Base-by-base conservation (phyloP, 2,797 vertebrate genomes). In the Onychomys leucogaster region DNA sequence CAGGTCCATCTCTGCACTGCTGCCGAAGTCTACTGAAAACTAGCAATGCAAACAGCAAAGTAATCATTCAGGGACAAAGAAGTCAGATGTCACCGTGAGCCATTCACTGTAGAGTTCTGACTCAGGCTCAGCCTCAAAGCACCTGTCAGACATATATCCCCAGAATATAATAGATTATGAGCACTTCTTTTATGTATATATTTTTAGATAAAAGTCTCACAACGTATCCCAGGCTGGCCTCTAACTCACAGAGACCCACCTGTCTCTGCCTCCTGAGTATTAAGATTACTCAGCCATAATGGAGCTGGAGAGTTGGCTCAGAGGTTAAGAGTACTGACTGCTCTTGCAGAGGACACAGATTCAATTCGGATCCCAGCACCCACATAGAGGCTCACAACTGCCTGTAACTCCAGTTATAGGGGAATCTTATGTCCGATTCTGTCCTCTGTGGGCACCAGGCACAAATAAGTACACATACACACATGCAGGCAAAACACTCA, bases 111-210 rank as follows among this genome's bases (percentile, higher is more conserved):
- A 14, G 5, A 95, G 12, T 78, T 63, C 73, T 92, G 21, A 69
- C 21, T 96, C 41, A 89, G 5, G 23, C 90, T 29, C 41, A 89
- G 52, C 52, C 91, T 67, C 92, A 89, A 88, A 34, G 82, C 63
- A 84, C 27, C 82, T 67, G 10, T 46, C 55, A 93, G 57, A 87
- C 29, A 65, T 23, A 27, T 19, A 80, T 32, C 63, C 9, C 59
- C 85, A 73, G 21, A 84, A 91, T 9, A 63, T 43, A n/a, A 76
- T 73, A 83, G 90, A 71, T 59, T 27, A 5, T 27, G 12, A 23
- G 11, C 29, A 34, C 9, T 46, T 84, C 55, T 14, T 52, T 49
- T 32, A 29, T 46, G 14, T 65, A 65, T 65, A 65, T 8, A 12
- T 43, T 27, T 76, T 76, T 43, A 61, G n/a, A 41, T 7, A 83